phyloP scores from a whole-genome alignment of 2,797 vertebrate genomes.

The Betta splendens region DNA sequence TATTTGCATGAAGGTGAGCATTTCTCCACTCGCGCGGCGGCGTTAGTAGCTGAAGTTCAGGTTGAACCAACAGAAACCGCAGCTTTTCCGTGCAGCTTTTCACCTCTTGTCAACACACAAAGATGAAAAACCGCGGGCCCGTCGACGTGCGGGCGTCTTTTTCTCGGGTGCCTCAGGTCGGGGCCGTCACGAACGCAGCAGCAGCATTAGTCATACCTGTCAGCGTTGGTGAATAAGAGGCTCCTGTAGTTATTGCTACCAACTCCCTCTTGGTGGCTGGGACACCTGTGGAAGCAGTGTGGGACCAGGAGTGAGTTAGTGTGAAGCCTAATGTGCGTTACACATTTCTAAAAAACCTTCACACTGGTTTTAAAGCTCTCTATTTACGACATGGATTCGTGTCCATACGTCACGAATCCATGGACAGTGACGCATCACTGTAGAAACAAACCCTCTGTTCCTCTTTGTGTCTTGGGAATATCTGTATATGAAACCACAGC shows the following conservation, averaged over 20 bases:
- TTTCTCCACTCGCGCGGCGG: no score
- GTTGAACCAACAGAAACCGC: neutral
- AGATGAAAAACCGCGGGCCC: neutral
- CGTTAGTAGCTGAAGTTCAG: no score
- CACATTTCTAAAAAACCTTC: neutral
- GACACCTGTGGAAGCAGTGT: neutral
- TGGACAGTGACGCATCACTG: no score
- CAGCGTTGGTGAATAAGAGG: neutral
- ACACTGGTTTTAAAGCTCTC: neutral
- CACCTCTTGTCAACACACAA: neutral
- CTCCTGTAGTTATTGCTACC: neutral
- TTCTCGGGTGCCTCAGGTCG: neutral
- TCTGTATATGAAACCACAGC: neutral
- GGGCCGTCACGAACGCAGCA: neutral
- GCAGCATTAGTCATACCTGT: neutral
- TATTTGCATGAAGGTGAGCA: no score
- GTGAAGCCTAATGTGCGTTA: neutral
- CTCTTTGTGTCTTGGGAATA: neutral
- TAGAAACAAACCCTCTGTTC: no score
- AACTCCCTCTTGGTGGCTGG: neutral
- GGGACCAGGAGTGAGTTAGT: no score
- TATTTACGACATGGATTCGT: no score
- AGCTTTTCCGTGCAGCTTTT: slow-evolving; percentile 1
- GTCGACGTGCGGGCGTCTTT: neutral
- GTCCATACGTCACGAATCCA: neutral